Base-by-base conservation (phyloP, 2,113 vertebrate genomes). In the Oryzias curvinotus region DNA sequence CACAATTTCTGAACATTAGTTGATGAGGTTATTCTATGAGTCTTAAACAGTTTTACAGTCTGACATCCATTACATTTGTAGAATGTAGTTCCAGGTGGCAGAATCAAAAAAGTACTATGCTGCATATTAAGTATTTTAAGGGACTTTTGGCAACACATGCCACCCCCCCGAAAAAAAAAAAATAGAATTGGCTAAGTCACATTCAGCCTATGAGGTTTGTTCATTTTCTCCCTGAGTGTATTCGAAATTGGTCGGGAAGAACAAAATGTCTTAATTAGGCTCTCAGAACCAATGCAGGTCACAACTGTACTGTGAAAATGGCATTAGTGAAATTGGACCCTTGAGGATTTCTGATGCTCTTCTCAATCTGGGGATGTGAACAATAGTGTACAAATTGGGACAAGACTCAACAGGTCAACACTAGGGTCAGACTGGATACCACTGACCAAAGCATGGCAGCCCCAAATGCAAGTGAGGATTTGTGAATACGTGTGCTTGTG, bases 251-350 rank as follows among this genome's bases (percentile, higher is more conserved):
- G 62, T 74, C 68, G 70, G 73, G 69, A 75, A 84, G 85, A 69
- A 83, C 77, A 72, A 78, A 80, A 71, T 65, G 73, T 75, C 80
- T 78, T 78, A 81, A 83, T 70, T 5, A 46, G 71, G 51, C 62
- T 65, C 67, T 65, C 63, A 68, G 74, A 61, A 79, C 65, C 78
- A 73, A 73, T 51, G 65, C 3, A 43, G 73, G 77, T 86, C 71
- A 74, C 13, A 60, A 69, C 81, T 72, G 64, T 58, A 59, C 68
- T 52, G 68, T 68, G 62, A 75, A 83, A 77, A 79, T 59, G 53
- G 68, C 67, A 82, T 89, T 81, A 79, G 74, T 62, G 62, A 81
- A 82, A 88, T 82, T 69, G 58, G 71, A 79, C 85, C 62, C 71
- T 78, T 71, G 77, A 87, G 78, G 68, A 73, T 78, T 76, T 66